These are phyloP conservation scores for Netelia inedita DNA, from an alignment of 2,888 invertebrate genomes.

Conservation along the genomic window DNA sequence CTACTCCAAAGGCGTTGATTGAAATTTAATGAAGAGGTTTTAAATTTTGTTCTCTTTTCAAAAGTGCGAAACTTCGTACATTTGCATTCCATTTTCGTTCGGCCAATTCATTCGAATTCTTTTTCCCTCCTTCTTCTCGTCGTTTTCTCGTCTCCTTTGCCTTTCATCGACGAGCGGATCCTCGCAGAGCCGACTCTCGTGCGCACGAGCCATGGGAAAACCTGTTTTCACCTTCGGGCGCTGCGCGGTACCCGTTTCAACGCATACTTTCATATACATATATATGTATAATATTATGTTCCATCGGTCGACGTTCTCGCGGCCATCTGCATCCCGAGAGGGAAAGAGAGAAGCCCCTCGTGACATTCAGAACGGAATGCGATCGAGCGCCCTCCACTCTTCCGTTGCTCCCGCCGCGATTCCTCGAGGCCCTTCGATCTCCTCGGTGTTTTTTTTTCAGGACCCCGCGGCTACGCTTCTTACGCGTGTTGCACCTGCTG, in stretches of 20 bases:
- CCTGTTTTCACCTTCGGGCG: constrained; percentile 55
- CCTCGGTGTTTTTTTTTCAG: background rate
- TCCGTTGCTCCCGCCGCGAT: constrained; percentile 4
- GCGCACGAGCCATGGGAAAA: constrained; percentile 38
- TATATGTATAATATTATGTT: background rate
- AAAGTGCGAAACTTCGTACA: too few relatives aligned
- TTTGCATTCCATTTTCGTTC: too few relatives aligned
- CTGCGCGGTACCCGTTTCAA: background rate
- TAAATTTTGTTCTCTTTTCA: too few relatives aligned
- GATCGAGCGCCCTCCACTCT: constrained; percentile 40
- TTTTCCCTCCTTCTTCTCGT: background rate
- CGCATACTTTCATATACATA: constrained; percentile 4
- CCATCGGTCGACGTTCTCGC: constrained; percentile 29
- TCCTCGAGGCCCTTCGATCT: constrained; percentile 11
- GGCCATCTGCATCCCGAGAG: constrained; percentile 54
- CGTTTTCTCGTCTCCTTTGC: background rate
- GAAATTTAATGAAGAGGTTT: too few relatives aligned
- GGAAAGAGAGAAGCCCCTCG: constrained; percentile 5
- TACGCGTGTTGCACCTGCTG: constrained; percentile 52
- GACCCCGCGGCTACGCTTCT: constrained; percentile 8
- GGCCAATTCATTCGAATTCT: background rate
- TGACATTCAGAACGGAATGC: constrained; percentile 56
- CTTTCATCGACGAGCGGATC: background rate
- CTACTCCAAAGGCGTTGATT: too few relatives aligned
- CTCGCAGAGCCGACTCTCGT: constrained; percentile 5